A percentile compares a stretch with the other conserved stretches of the same genome.
Conservation (phyloP, 2,113 vertebrate species). For the Cheilinus undulatus region DNA sequence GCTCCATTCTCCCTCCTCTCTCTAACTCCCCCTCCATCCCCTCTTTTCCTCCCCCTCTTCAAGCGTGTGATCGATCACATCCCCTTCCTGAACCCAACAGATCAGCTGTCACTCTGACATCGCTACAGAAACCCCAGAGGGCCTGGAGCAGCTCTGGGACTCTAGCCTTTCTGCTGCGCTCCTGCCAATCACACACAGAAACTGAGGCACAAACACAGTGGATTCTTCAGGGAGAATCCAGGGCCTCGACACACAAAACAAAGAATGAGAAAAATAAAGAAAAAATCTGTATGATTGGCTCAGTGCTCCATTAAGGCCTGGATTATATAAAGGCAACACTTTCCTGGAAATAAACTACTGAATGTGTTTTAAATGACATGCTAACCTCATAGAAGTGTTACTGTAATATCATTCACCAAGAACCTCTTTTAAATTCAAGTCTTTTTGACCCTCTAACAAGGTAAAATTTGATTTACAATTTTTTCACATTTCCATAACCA, state of each 20-base stretch:
- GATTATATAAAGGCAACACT: too few species aligned
- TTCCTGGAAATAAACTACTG: too few species aligned
- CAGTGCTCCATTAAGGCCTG: too few species aligned
- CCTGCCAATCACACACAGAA: slow-evolving; percentile 55
- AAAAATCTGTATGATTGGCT: background rate
- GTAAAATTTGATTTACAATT: too few species aligned
- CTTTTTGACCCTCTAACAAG: too few species aligned
- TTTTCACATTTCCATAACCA: too few species aligned
- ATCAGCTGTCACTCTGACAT: slow-evolving; percentile 85
- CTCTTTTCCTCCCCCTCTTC: background rate
- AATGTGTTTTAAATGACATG: too few species aligned
- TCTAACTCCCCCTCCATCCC: background rate
- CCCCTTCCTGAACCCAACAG: slow-evolving; percentile 73
- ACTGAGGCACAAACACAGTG: too few species aligned
- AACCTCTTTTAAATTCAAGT: too few species aligned
- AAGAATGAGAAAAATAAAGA: background rate
- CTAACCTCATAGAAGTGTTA: too few species aligned
- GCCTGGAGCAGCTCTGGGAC: slow-evolving; percentile 72
- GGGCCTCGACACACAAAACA: background rate
- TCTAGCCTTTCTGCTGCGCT: slow-evolving; percentile 79
- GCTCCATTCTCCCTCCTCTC: slow-evolving; percentile 13
- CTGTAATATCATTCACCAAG: too few species aligned
- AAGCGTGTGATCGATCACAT: slow-evolving; percentile 80
- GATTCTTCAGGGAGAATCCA: background rate
- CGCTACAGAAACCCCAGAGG: slow-evolving; percentile 74